Evolutionary conservation across 2,888 invertebrate genomes (phyloP), one percentile per base, ranked within the genome.

Genomic region (Acheta domesticus): DNA sequence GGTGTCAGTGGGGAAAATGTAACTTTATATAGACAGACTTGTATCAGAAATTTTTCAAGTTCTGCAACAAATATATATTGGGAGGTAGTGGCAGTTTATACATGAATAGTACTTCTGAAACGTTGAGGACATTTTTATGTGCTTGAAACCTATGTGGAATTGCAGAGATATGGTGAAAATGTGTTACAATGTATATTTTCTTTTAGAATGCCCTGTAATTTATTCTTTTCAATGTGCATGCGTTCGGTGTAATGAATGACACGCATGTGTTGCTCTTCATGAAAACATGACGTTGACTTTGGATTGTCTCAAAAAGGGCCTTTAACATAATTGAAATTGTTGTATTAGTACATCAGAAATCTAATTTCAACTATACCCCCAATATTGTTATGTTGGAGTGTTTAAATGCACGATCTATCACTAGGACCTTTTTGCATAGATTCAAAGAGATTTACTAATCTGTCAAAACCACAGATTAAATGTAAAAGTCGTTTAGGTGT

Each of bases 211-310:
- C 62, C 62, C 62, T 62, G n/a, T 62, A 19, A 62, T n/a, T 62
- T 36, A 36, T 62, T 62, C 62, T 4, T 62, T 62, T 62, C 62
- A 14, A 62, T n/a, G 62, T 62, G 62, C 62, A 62, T 62, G 62
- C 14, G 36, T 36, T 36, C 0, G n/a, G 62, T 62, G 62, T 19
- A 19, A 62, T 8, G 62, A 62, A 62, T 19, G 62, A 36, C 36
- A 36, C 36, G 36, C 36, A 36, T 36, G 36, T 36, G 36, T 36
- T 36, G 36, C 36, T 36, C 36, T 62, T 14, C n/a, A 62, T 62
- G 62, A 62, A 62, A 62, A 62, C 62, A 62, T 62, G 62, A 62
- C 62, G 62, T 62, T 62, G 62, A 62, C n/a, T 62, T n/a, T 62
- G 4, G 62, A 62, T 62, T 62, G n/a, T 62, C 62, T 19, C n/a